Evolutionary conservation across 2,113 vertebrate species (phyloP).

Genomic region (Egretta garzetta): DNA sequence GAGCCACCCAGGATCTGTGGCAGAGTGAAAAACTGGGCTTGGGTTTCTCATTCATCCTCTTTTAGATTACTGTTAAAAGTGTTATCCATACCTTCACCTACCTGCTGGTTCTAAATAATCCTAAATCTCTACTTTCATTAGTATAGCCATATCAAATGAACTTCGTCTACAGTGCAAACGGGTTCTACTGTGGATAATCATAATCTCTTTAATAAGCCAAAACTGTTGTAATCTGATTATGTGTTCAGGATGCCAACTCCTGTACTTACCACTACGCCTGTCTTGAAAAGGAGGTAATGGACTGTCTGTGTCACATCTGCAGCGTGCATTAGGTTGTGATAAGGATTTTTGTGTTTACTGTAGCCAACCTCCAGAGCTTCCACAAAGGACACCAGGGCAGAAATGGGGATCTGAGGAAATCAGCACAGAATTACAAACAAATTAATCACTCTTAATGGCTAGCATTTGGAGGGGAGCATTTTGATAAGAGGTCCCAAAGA

Average conservation of each 20-base stretch:
- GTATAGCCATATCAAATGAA: not conserved
- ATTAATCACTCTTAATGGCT: not conserved
- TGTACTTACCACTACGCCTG: constrained; percentile 89
- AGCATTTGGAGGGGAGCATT: not conserved
- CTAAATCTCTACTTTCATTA: not conserved
- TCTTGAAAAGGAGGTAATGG: constrained; percentile 95
- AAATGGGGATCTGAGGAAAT: constrained; percentile 91
- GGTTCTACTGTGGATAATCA: not conserved
- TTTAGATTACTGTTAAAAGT: not conserved
- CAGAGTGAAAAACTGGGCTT: not conserved
- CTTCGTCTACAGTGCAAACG: not conserved
- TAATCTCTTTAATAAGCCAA: not conserved
- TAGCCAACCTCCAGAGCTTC: constrained; percentile 97
- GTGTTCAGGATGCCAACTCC: not conserved
- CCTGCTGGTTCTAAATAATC: not conserved
- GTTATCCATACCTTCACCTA: not conserved
- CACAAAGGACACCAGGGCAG: constrained; percentile 95
- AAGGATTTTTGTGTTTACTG: constrained; percentile 98
- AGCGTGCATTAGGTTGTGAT: constrained; percentile 96
- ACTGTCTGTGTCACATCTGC: constrained; percentile 97
- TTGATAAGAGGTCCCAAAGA: not conserved
- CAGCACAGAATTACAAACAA: not conserved
- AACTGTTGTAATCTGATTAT: not conserved
- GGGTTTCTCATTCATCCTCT: not conserved
- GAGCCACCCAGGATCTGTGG: not conserved